Base-by-base conservation (phyloP, 2,888 invertebrate species). In the Lamellibrachia satsuma region DNA sequence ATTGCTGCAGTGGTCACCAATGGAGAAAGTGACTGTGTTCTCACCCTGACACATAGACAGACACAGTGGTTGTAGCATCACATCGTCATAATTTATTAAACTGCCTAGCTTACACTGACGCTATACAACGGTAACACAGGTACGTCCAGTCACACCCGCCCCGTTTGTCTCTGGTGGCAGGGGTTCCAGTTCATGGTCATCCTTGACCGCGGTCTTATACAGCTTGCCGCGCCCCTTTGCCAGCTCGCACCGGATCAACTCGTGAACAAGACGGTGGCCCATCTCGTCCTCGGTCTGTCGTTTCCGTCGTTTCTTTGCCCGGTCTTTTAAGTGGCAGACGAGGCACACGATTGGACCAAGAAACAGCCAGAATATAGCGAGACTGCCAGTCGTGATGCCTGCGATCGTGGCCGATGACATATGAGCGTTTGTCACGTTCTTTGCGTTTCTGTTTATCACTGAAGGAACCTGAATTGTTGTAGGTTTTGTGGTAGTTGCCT, bases 171-270 rank as follows among this genome's bases (percentile, higher is more conserved):
- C 75, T 75, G 75, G 75, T 75, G 75, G 75, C 22, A 75, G 75
- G 51, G 11, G 51, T n/a, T 91, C 91, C 27, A 91, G 52, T 52
- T 91, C 91, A 27, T 11, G 9, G 52, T 91, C 91, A 4, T 51
- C 51, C 52, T 27, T 51, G 22, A 91, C 91, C 51, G 11, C 52
- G 39, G 39, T 91, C 52, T 91, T 91, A 39, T 91, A 91, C 91
- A 91, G 51, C n/a, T 91, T 91, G 3, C 52, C 91, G 15, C 91
- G 91, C 52, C 91, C 91, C 22, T 52, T 51, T 15, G 91, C 91
- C 15, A 91, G 91, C 91, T 91, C 91, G 1, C 27, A 52, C 22
- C 51, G 51, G n/a, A 91, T 91, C 52, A 52, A 91, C 91, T 91
- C 52, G 52, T 91, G 15, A 15, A 91, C 52, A 39, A 91, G 91